Evolutionary conservation across 2,888 invertebrate genomes (phyloP).

Genomic region (Ichneumon xanthorius): DNA sequence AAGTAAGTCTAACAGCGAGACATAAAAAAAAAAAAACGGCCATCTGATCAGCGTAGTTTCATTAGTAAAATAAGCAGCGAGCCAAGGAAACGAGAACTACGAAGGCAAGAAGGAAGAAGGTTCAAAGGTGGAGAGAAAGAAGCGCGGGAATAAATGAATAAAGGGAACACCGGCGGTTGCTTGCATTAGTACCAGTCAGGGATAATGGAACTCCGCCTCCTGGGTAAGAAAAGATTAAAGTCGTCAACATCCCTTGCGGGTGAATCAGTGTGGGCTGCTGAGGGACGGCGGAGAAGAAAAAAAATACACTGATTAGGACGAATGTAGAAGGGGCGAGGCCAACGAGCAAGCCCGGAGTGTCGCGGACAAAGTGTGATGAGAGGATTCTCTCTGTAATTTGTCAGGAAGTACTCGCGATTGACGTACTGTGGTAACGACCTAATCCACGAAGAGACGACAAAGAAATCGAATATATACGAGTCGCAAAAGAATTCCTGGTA

Average conservation of each 20-base stretch:
- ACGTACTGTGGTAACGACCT: background rate
- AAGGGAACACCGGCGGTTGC: constrained; percentile 11
- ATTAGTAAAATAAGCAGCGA: constrained; percentile 39
- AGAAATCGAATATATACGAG: background rate
- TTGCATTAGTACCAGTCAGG: constrained; percentile 30
- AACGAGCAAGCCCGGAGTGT: constrained; percentile 8
- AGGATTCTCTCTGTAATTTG: constrained; percentile 28
- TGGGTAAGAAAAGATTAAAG: constrained; percentile 35
- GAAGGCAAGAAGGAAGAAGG: background rate
- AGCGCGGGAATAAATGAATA: constrained; percentile 11
- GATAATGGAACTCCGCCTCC: constrained; percentile 52
- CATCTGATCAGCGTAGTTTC: constrained; percentile 36
- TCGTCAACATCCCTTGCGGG: constrained; percentile 3
- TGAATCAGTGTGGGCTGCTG: constrained; percentile 23
- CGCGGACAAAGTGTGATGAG: constrained; percentile 48
- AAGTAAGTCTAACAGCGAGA: background rate
- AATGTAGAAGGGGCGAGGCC: background rate
- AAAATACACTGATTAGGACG: constrained; percentile 23
- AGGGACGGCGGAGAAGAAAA: background rate
- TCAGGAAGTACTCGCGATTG: constrained; percentile 22
- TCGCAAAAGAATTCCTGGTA: constrained; percentile 22
- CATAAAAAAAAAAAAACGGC: background rate
- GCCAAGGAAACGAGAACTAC: background rate
- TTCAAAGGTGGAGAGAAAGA: background rate
- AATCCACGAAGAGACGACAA: constrained; percentile 1